Evolutionary conservation across 1,140 invertebrate species (phyloP).

Genomic region (Drosophila gunungcola): DNA sequence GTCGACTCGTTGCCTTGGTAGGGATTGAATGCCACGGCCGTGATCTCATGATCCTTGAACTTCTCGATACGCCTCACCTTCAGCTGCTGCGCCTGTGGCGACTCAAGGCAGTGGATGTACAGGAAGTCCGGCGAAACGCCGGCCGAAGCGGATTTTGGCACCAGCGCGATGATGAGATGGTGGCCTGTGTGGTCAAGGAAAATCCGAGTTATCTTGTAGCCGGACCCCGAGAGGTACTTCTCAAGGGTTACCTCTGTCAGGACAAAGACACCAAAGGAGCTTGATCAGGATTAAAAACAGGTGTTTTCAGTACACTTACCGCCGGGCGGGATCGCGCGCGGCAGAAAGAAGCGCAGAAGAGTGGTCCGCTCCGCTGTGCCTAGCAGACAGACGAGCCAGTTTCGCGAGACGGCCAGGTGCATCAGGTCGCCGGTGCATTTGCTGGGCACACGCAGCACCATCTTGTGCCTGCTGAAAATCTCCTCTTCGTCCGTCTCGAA

Average conservation of each 20-base stretch:
- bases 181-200: constrained; percentile 95
- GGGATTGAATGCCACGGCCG: constrained; percentile 95
- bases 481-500: constrained; percentile 86
- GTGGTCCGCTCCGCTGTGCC: constrained; percentile 92
- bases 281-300: neutral
- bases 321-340: constrained; percentile 90
- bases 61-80: constrained; percentile 88
- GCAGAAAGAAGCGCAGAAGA: constrained; percentile 92
- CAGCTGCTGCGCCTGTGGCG: constrained; percentile 62
- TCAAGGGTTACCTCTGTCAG: constrained; percentile 87
- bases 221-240: constrained; percentile 86
- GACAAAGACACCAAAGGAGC: neutral
- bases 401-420: constrained; percentile 92
- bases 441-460: constrained; percentile 91
- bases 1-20: constrained; percentile 89
- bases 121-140: constrained; percentile 90
- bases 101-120: constrained; percentile 89
- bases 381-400: constrained; percentile 93
- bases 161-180: constrained; percentile 92
- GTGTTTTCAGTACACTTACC: constrained; percentile 86
- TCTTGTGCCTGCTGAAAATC: constrained; percentile 92
- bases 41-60: constrained; percentile 93
- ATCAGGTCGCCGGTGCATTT: constrained; percentile 87
- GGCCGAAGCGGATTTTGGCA: constrained; percentile 86
- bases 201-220: constrained; percentile 89